Evolutionary conservation across 2,113 vertebrate species (phyloP).

Genomic region (Girardinichthys multiradiatus): DNA sequence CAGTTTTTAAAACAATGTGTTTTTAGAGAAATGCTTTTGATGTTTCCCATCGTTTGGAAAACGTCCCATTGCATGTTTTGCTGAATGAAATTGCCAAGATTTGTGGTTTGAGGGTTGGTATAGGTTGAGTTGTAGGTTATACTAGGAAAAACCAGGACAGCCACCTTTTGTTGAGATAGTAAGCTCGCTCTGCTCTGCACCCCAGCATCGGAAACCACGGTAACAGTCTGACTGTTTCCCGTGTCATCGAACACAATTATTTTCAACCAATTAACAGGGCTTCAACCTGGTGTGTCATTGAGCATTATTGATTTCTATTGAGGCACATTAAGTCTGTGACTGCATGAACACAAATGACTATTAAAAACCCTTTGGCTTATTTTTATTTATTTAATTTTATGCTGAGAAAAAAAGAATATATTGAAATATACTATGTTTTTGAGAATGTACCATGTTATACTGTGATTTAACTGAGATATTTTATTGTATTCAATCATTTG

Average conservation of each 20-base stretch:
- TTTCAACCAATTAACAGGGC: constrained; percentile 72
- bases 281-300: constrained; percentile 76
- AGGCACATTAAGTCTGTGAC: constrained; percentile 84
- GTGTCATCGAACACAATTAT: constrained; percentile 56
- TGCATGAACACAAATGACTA: constrained; percentile 84
- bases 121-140: constrained; percentile 65
- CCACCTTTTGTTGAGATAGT: constrained; percentile 53
- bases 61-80: constrained; percentile 73
- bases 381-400: constrained; percentile 71
- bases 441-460: constrained; percentile 87
- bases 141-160: constrained; percentile 70
- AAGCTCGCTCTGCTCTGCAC: constrained; percentile 45
- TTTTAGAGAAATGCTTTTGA: constrained; percentile 63
- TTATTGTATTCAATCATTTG: constrained; percentile 84
- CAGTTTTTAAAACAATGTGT: constrained; percentile 58
- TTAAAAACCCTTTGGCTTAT: constrained; percentile 79
- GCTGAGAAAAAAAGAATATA: constrained; percentile 80
- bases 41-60: constrained; percentile 45
- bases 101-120: constrained; percentile 63
- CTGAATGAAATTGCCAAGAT: constrained; percentile 76
- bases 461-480: constrained; percentile 85
- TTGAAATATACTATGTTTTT: constrained; percentile 84
- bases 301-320: constrained; percentile 71
- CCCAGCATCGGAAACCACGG: constrained; percentile 55
- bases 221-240: constrained; percentile 63